phyloP scores from a whole-genome alignment of 2,888 invertebrate species.

The Ormyrus rosae region DNA sequence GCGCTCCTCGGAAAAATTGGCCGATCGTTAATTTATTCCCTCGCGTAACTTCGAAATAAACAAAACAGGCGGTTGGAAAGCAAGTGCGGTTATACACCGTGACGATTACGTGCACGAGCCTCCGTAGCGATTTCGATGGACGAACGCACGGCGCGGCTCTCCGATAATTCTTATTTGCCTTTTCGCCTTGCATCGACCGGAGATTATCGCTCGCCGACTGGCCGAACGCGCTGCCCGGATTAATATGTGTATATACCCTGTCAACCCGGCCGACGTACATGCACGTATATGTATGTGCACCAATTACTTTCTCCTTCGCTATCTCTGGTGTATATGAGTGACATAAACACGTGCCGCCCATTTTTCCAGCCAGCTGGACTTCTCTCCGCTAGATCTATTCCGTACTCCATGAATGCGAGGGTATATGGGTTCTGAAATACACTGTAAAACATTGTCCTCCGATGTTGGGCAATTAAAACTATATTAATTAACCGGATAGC shows the following conservation, averaged over 20 bases:
- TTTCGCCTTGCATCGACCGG: not conserved
- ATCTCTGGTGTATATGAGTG: not conserved
- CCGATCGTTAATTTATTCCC: conserved; percentile 22
- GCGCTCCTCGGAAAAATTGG: not conserved
- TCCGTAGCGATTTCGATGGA: conserved; percentile 6
- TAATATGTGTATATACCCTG: no score
- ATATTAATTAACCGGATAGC: no score
- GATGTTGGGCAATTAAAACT: no score
- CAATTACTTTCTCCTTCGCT: conserved; percentile 27
- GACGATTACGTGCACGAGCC: conserved; percentile 12
- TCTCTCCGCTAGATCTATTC: no score
- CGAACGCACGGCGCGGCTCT: not conserved
- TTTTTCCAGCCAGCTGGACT: no score
- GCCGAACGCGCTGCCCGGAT: no score
- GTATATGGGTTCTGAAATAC: no score
- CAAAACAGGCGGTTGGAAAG: conserved; percentile 13
- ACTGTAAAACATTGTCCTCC: no score
- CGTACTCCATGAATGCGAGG: no score
- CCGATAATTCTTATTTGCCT: not conserved
- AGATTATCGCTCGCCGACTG: no score
- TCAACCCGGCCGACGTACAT: not conserved
- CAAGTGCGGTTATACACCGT: not conserved
- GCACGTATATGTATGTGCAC: not conserved
- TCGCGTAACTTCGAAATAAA: not conserved
- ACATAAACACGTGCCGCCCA: no score